phyloP scores from a whole-genome alignment of 1,140 invertebrate species.

The Drosophila pallidifrons region DNA sequence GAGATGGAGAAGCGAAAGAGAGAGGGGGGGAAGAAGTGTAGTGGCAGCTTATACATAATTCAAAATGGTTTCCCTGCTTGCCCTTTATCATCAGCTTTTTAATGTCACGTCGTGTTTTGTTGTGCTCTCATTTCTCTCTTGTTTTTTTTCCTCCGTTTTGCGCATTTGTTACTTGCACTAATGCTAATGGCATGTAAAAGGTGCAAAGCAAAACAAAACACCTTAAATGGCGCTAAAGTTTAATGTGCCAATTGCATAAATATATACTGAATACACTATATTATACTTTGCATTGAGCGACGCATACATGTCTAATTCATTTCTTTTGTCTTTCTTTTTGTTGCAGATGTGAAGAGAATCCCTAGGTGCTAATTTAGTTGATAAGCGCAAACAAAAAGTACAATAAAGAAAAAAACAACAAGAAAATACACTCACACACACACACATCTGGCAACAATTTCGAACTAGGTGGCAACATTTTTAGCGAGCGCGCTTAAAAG shows the following conservation, averaged over 20 bases:
- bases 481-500: slow-evolving; percentile 56
- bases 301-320: slow-evolving; percentile 37
- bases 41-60: slow-evolving; percentile 38
- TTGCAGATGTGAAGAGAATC: slow-evolving; percentile 85
- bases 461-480: slow-evolving; percentile 58
- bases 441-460: slow-evolving; percentile 36
- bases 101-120: slow-evolving; percentile 15
- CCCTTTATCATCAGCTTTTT: slow-evolving; percentile 23
- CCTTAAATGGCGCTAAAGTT: slow-evolving; percentile 59
- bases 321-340: slow-evolving; percentile 36
- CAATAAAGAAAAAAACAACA: slow-evolving; percentile 59
- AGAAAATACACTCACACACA: slow-evolving; percentile 13
- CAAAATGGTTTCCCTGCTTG: slow-evolving; percentile 26
- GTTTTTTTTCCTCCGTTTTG: background rate
- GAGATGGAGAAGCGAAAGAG: background rate
- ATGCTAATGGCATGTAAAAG: slow-evolving; percentile 39
- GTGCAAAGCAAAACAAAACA: slow-evolving; percentile 31
- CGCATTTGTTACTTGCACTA: background rate
- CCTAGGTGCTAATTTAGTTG: slow-evolving; percentile 85
- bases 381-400: slow-evolving; percentile 79
- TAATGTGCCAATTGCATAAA: slow-evolving; percentile 77
- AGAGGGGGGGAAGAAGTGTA: background rate
- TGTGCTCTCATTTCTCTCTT: background rate
- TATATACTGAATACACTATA: slow-evolving; percentile 35
- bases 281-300: background rate